These are phyloP conservation scores for Sebastes itinus DNA, from an alignment of 2,797 vertebrate genomes.

Conservation along the genomic window DNA sequence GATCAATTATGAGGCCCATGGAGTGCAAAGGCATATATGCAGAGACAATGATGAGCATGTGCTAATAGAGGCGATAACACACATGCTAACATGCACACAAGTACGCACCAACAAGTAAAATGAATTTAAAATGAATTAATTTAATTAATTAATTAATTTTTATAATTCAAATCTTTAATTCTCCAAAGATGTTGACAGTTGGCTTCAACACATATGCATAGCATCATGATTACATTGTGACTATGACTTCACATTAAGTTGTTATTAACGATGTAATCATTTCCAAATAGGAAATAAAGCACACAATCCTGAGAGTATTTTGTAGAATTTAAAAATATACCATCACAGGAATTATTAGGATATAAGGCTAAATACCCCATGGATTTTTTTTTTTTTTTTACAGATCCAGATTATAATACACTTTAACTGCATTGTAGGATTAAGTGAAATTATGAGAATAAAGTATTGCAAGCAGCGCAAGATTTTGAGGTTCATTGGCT, in stretches of 20 bases:
- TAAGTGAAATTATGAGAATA: neutral
- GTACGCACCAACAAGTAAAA: neutral
- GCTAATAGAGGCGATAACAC: neutral
- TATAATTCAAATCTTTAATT: neutral
- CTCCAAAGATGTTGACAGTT: neutral
- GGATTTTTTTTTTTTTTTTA: too few relatives aligned
- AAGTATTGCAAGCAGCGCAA: too few relatives aligned
- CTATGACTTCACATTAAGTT: neutral
- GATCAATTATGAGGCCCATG: conserved; percentile 48
- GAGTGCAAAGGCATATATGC: conserved; percentile 20
- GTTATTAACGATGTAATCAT: neutral
- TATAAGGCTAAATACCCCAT: neutral
- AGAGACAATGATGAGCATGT: conserved; percentile 27
- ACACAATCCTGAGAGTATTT: neutral
- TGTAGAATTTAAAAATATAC: neutral
- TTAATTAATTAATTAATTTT: neutral
- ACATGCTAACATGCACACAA: neutral
- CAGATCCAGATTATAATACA: neutral
- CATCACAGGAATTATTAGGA: neutral
- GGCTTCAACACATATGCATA: neutral
- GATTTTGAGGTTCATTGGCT: neutral
- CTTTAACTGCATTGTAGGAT: neutral
- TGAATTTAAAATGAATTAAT: neutral
- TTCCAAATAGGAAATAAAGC: neutral
- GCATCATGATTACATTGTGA: neutral